A percentile compares a stretch with the other conserved stretches of the same genome.
These are phyloP conservation scores for Diadegma fenestrale DNA, from an alignment of 2,888 invertebrate genomes.

Conservation along the genomic window DNA sequence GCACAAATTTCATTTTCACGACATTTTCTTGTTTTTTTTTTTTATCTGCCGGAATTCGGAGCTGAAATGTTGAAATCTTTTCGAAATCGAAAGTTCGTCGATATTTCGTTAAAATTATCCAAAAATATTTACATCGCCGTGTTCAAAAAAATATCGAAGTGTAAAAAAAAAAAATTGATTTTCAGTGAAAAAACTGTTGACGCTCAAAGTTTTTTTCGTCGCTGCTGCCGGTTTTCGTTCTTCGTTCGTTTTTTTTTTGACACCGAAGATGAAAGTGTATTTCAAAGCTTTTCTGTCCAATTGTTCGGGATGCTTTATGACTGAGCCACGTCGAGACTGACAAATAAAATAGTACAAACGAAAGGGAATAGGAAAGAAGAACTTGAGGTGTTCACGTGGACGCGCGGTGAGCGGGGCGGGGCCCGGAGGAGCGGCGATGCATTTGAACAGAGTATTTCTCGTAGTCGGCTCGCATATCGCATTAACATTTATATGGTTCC, in stretches of 20 bases:
- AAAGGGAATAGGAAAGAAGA: constrained; percentile 28
- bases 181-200: no score
- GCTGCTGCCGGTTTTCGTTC: background rate
- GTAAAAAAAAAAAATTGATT: no score
- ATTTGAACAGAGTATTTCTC: constrained; percentile 11
- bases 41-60: background rate
- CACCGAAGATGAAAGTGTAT: background rate
- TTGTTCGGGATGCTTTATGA: constrained; percentile 10
- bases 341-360: background rate
- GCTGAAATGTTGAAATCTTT: background rate
- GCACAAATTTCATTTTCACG: no score
- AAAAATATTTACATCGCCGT: no score
- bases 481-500: constrained; percentile 62
- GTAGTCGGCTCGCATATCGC: constrained; percentile 56
- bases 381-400: constrained; percentile 17
- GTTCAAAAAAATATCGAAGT: no score
- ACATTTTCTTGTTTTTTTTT: no score
- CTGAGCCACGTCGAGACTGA: background rate
- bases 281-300: background rate
- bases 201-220: no score
- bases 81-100: background rate
- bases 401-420: background rate
- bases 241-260: background rate
- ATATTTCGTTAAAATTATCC: no score
- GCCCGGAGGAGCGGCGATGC: background rate